Evolutionary conservation across 2,113 vertebrate species (phyloP).

Genomic region (Tachysurus vachellii): DNA sequence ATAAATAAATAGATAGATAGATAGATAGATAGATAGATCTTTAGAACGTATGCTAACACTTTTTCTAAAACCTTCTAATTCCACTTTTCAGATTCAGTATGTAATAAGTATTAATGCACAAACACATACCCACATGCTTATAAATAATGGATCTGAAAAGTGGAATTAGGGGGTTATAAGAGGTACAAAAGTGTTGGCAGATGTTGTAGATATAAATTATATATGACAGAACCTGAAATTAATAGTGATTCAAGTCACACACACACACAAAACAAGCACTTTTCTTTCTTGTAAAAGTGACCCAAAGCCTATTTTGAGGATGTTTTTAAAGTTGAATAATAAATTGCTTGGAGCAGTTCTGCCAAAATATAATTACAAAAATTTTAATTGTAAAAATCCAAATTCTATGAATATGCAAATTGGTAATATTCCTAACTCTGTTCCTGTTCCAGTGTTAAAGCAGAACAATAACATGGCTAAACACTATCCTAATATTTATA

Average conservation of each 20-base stretch:
- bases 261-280: neutral
- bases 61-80: too few relatives aligned
- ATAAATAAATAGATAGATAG: too few relatives aligned
- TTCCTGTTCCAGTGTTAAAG: neutral
- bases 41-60: too few relatives aligned
- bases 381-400: neutral
- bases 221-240: too few relatives aligned
- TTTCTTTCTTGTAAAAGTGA: neutral
- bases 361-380: neutral
- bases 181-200: too few relatives aligned
- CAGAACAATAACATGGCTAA: neutral
- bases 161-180: too few relatives aligned
- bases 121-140: too few relatives aligned
- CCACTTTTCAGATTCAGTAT: too few relatives aligned
- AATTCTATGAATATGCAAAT: slow-evolving; percentile 1
- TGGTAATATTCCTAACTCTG: neutral
- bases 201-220: too few relatives aligned
- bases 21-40: too few relatives aligned
- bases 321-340: neutral
- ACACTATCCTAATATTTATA: neutral
- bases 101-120: too few relatives aligned
- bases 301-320: neutral
- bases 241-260: neutral
- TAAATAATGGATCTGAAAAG: too few relatives aligned
- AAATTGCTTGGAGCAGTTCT: neutral